Evolutionary conservation across 2,797 vertebrate species (phyloP), one percentile per base, ranked within the genome.

Genomic region (Notolabrus celidotus): DNA sequence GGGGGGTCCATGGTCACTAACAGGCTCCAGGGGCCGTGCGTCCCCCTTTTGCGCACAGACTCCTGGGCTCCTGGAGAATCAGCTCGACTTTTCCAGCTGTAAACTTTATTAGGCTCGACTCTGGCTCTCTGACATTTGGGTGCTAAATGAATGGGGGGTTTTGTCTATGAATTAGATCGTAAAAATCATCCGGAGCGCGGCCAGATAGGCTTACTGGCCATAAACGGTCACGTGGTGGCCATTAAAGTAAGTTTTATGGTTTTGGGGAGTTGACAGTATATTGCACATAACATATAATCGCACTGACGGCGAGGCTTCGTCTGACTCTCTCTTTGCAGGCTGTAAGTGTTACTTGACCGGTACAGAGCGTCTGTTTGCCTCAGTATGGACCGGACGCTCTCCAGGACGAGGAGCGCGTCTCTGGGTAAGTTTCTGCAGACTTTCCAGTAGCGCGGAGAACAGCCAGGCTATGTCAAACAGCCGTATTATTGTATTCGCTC

Each of bases 181-280:
- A 99, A 99, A 98, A 98, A 96, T 97, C 97, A 97, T 97, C 96
- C 96, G 93, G 95, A 96, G 96, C 94, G 94, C 95, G 95, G 94
- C 96, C 96, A 98, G 96, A 98, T 97, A 97, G 97, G 96, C 96
- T 97, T 94, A 96, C 96, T 97, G 97, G 97, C 97, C 97, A 98
- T 98, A 98, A 98, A 98, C 95, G 94, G 96, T 99, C 97, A 99
- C 97, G 97, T 99, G 98, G 94, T 96, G 91, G 96, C 97, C 97
- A 99, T 99, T 99, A 98, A 99, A 99, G 96, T 97, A 98, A 97
- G 96, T 98, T 99, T 99, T 99, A 99, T 99, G 98, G 98, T 98
- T 99, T 98, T 98, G 97, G 98, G 98, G 98, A 98, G 97, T 98
- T 96, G 98, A 98, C 97, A 97, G 96, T 98, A 97, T 98, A 97